Evolutionary conservation across 2,888 invertebrate species (phyloP).

Genomic region (Sarcophaga variegata): DNA sequence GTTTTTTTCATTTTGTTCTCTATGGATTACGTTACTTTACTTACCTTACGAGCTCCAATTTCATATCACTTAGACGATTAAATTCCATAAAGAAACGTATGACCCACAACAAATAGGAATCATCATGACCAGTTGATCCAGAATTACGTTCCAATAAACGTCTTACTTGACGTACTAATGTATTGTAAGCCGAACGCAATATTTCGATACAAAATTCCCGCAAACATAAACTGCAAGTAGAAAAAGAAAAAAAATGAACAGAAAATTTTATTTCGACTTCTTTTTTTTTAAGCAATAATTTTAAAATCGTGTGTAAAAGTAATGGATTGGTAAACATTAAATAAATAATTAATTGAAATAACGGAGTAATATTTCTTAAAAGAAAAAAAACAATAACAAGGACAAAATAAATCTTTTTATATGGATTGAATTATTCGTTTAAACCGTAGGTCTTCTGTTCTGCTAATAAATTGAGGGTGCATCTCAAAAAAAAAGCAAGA

Average conservation of each 20-base stretch:
- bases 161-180: conserved; percentile 93
- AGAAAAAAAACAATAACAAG: too few species aligned
- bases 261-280: conserved; percentile 22
- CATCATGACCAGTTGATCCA: conserved; percentile 91
- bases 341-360: not conserved
- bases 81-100: conserved; percentile 98
- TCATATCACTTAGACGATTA: conserved; percentile 93
- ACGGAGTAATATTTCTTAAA: too few species aligned
- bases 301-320: too few species aligned
- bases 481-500: too few species aligned
- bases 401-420: too few species aligned
- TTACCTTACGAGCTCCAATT: conserved; percentile 94
- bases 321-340: not conserved
- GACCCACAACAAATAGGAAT: conserved; percentile 97
- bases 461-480: too few species aligned
- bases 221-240: conserved; percentile 89
- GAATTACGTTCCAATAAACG: conserved; percentile 87
- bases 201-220: conserved; percentile 98
- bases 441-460: too few species aligned
- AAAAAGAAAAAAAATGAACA: conserved; percentile 43
- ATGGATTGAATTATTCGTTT: too few species aligned
- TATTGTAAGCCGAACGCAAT: conserved; percentile 95
- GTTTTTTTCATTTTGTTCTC: not conserved
- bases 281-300: too few species aligned
- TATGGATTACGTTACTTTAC: conserved; percentile 54